Base-by-base conservation (phyloP, 1,140 invertebrate species). In the Nebria ingens region DNA sequence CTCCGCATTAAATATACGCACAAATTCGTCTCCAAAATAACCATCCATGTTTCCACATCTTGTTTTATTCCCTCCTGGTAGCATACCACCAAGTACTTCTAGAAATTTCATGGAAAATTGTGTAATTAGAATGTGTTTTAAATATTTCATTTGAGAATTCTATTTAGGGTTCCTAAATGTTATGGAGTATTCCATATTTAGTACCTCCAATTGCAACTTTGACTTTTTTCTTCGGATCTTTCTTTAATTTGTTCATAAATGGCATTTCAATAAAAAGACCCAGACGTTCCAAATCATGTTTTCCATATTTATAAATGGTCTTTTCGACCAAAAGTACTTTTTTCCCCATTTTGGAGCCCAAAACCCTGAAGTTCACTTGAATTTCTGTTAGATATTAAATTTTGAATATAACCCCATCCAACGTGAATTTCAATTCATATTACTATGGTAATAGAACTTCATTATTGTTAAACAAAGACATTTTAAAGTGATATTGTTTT, bases 231-330 rank as follows among this genome's bases (percentile, higher is more conserved):
- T n/a, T n/a, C 6, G 59, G 61, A 1, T 60, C 60, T 20, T 67
- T 68, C 56, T 59, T 59, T 57, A 65, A 66, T 2, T 61, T 65
- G 52, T 64, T 64, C 60, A 70, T 62, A 50, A 64, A 70, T 12
- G 62, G 58, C 62, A 66, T 67, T 61, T 71, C 69, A 11, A 58
- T 58, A 54, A 71, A 71, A 4, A 71, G 45, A 2, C 69, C 69
- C 3, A 68, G 17, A 17, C 69, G 53, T 55, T 71, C 70, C 51
- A 70, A 53, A 60, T 70, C 70, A 19, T 61, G 65, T 61, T 63
- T 66, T 15, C 66, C 66, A 60, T 56, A 66, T 56, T 62, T 58
- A n/a, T n/a, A n/a, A n/a, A n/a, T n/a, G n/a, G n/a, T n/a, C n/a
- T n/a, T n/a, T n/a, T n/a, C n/a, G n/a, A n/a, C n/a, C n/a, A n/a